A percentile compares a stretch with the other conserved stretches of the same genome.
phyloP scores from a whole-genome alignment of 2,888 invertebrate genomes.

The Oscheius sp. region DNA sequence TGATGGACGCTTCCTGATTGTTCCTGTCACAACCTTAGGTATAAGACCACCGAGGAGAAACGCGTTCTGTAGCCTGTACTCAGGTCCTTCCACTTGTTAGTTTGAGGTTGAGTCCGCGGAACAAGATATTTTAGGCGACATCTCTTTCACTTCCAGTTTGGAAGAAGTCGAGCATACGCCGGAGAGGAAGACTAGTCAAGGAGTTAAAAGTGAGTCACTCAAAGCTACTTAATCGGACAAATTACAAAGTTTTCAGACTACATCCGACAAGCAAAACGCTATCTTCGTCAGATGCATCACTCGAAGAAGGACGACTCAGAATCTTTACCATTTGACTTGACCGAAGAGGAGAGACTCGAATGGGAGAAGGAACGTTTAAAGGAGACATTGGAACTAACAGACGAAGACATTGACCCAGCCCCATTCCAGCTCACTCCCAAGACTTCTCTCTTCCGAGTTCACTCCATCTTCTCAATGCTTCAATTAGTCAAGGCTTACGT shows the following conservation, averaged over 20 bases:
- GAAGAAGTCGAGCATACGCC: neutral
- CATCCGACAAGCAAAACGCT: constrained; percentile 63
- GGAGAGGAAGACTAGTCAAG: too few species aligned
- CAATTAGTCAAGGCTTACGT: constrained; percentile 70
- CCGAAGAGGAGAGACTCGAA: constrained; percentile 53
- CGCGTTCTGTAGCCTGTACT: constrained; percentile 50
- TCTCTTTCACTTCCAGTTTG: constrained; percentile 12
- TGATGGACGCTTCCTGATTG: constrained; percentile 13
- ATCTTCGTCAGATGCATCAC: constrained; percentile 55
- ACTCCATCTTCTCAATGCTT: constrained; percentile 71
- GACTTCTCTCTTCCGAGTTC: constrained; percentile 69
- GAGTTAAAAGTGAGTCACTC: too few species aligned
- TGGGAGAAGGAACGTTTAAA: constrained; percentile 65
- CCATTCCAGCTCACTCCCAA: constrained; percentile 70
- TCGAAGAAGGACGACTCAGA: constrained; percentile 54
- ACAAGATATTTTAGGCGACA: neutral
- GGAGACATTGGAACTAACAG: constrained; percentile 58
- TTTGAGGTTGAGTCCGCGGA: neutral
- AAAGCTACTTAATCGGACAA: too few species aligned
- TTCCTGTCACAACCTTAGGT: constrained; percentile 5
- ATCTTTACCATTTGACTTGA: constrained; percentile 60
- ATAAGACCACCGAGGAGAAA: constrained; percentile 45
- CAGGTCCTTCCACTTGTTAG: constrained; percentile 13
- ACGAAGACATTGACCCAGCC: constrained; percentile 67
- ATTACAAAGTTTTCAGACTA: constrained; percentile 50